Evolutionary conservation across 2,113 vertebrate species (phyloP).

Genomic region (Thunnus maccoyii): DNA sequence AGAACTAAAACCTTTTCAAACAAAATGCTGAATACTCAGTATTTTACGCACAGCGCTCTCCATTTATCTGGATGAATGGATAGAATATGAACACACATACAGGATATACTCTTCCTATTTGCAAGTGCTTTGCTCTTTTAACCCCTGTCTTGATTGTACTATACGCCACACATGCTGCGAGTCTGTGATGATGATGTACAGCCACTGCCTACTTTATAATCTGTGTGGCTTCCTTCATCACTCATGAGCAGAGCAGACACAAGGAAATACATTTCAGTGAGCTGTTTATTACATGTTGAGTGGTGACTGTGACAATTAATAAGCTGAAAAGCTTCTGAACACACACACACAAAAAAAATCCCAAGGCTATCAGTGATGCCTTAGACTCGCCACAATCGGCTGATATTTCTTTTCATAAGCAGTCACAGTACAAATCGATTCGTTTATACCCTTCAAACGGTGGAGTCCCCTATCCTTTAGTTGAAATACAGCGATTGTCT

Average conservation of each 20-base stretch:
- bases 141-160: neutral
- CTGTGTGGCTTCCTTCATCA: neutral
- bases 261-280: too few relatives aligned
- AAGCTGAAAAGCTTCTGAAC: too few relatives aligned
- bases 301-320: neutral
- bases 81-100: neutral
- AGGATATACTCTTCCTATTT: neutral
- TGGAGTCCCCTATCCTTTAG: conserved; percentile 9
- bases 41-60: neutral
- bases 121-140: neutral
- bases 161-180: conserved; percentile 8
- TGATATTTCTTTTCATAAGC: conserved; percentile 1
- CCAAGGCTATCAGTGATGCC: too few relatives aligned
- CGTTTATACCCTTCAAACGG: neutral
- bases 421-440: conserved; percentile 7
- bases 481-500: conserved; percentile 5
- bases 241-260: neutral
- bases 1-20: neutral
- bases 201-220: neutral
- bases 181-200: conserved; percentile 12
- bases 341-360: too few relatives aligned
- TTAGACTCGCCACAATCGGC: too few relatives aligned
- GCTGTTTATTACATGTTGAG: neutral
- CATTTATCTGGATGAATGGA: neutral
- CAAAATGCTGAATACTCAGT: neutral